Evolutionary conservation across 2,888 invertebrate genomes (phyloP), one percentile per base, ranked within the genome.

Genomic region (Macrophya annulata): DNA sequence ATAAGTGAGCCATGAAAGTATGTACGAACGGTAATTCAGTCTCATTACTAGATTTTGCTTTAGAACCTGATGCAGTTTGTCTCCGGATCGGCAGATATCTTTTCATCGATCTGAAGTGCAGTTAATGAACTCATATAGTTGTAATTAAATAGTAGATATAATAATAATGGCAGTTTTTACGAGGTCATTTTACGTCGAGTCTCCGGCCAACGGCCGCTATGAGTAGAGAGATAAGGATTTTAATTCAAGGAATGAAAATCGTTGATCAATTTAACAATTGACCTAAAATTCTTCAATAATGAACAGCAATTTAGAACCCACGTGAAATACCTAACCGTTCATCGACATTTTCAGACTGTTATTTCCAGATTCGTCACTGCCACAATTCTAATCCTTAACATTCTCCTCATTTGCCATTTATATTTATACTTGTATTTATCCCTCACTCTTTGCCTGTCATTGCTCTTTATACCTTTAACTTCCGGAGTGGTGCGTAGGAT

Each of bases 201-300:
- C 87, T 86, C 85, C 90, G 90, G 88, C 88, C 89, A 87, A 90
- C 89, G 90, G 90, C 90, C 91, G 88, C 89, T 88, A 86, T 76
- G 85, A 77, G n/a, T 87, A 87, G 87, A 87, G 87, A 90, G 90
- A 91, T 89, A 88, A 91, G 91, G 90, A 91, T 91, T 92, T 92
- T 90, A 91, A 91, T 92, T 91, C 92, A 87, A 87, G 91, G 92
- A 92, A 92, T 91, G 91, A 91, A 91, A 92, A 92, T 92, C 92
- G 91, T 88, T 90, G 92, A 92, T 92, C 92, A 91, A 91, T 92
- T 92, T 91, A 91, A 88, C 91, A 92, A 92, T 92, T 92, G 92
- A 91, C 92, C 91, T 92, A 89, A 91, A 92, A 92, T 92, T 91
- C 91, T 91, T 87, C 86, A 86, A 89, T 90, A 91, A 91, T 90